Conservation (phyloP, 1,140 invertebrate genomes). For the Battus philenor region DNA sequence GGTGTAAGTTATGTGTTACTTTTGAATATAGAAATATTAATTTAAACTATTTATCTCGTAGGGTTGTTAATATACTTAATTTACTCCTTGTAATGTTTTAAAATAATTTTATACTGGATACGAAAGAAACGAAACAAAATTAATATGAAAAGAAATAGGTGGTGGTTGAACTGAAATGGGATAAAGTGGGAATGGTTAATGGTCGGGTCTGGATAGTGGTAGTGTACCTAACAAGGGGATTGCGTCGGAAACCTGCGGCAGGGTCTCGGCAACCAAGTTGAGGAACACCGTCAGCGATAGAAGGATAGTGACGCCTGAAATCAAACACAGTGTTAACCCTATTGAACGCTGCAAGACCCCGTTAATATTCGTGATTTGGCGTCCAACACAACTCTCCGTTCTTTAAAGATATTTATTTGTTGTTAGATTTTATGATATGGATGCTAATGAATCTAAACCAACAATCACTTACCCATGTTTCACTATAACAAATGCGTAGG, state of each 20-base stretch:
- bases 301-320: slow-evolving; percentile 99
- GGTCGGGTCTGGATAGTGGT: slow-evolving; percentile 51
- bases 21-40: slow-evolving; percentile 8
- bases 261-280: slow-evolving; percentile 96
- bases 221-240: slow-evolving; percentile 94
- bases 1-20: slow-evolving; percentile 12
- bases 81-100: slow-evolving; percentile 73
- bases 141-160: slow-evolving; percentile 30
- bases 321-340: slow-evolving; percentile 78
- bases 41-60: slow-evolving; percentile 13
- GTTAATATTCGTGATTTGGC: slow-evolving; percentile 4
- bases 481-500: slow-evolving; percentile 3
- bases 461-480: not conserved
- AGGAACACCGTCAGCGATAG: slow-evolving; percentile 99
- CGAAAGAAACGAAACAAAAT: slow-evolving; percentile 36
- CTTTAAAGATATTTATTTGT: not conserved
- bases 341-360: slow-evolving; percentile 16
- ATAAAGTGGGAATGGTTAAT: slow-evolving; percentile 37
- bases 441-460: not conserved
- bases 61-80: slow-evolving; percentile 48
- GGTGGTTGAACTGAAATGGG: slow-evolving; percentile 35
- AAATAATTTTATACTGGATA: slow-evolving; percentile 54
- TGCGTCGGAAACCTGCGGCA: slow-evolving; percentile 96
- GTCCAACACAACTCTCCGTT: slow-evolving; percentile 36
- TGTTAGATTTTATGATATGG: not conserved